Percentiles rank a stretch among this genome's conserved stretches.
Conservation (phyloP, 2,113 vertebrate species). For the Gopherus evgoodei region DNA sequence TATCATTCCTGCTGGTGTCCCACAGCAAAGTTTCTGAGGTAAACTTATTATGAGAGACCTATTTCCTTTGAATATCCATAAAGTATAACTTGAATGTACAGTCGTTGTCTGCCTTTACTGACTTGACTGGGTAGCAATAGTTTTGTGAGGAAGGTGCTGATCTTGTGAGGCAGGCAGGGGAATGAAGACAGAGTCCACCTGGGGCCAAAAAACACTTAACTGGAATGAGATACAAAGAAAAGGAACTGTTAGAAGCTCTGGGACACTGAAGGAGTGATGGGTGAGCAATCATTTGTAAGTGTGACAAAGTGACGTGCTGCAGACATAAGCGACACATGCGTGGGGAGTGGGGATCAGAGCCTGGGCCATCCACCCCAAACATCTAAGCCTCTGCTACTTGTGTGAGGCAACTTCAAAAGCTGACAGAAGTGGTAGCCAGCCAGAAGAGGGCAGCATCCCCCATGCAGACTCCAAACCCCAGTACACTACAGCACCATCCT, state of each 20-base stretch:
- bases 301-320: background rate
- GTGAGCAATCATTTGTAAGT: background rate
- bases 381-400: background rate
- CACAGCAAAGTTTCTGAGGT: background rate
- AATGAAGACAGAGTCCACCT: background rate
- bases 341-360: background rate
- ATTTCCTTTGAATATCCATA: conserved; percentile 59
- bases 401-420: background rate
- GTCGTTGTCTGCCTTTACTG: background rate
- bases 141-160: background rate
- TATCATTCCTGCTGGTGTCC: background rate
- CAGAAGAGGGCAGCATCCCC: background rate
- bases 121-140: background rate
- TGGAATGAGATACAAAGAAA: background rate
- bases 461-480: background rate
- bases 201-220: no score
- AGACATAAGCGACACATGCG: background rate
- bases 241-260: background rate
- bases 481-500: background rate
- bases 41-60: background rate
- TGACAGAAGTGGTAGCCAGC: background rate
- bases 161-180: background rate
- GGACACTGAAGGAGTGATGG: background rate
- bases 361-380: background rate
- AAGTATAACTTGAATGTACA: conserved; percentile 57